Conservation (phyloP, 1,140 invertebrate species). For the Papilio aristodemus region DNA sequence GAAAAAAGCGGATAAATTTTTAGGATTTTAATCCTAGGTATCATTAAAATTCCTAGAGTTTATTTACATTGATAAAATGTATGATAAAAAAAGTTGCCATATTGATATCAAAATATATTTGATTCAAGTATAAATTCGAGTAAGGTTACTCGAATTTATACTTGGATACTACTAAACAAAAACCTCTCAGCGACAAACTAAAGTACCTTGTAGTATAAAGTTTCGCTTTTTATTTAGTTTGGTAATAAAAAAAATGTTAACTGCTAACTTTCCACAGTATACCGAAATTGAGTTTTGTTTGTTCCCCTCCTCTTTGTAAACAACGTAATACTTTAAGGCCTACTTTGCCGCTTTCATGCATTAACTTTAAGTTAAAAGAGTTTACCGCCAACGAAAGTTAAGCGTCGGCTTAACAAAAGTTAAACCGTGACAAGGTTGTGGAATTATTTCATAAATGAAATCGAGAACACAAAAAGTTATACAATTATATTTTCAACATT, state of each 20-base stretch:
- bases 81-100: too few species aligned
- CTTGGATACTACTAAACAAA: slow-evolving; percentile 2
- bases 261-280: slow-evolving; percentile 2
- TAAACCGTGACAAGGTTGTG: neutral
- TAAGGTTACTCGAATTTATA: neutral
- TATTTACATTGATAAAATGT: too few species aligned
- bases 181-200: neutral
- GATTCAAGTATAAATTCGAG: too few species aligned
- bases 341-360: slow-evolving; percentile 25
- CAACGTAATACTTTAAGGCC: slow-evolving; percentile 28
- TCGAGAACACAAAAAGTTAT: neutral
- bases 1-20: too few species aligned
- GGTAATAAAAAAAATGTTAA: slow-evolving; percentile 11
- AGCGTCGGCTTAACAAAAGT: slow-evolving; percentile 2
- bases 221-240: slow-evolving; percentile 12
- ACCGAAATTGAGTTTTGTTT: slow-evolving; percentile 22
- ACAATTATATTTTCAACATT: neutral
- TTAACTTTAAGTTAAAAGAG: slow-evolving; percentile 31
- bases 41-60: too few species aligned
- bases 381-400: slow-evolving; percentile 17
- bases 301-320: neutral
- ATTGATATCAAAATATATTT: too few species aligned
- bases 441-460: neutral
- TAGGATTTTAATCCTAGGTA: too few species aligned
- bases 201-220: slow-evolving; percentile 1